A percentile compares a stretch with the other conserved stretches of the same genome.
phyloP scores from a whole-genome alignment of 2,888 invertebrate genomes.

The Perizoma flavofasciatum region DNA sequence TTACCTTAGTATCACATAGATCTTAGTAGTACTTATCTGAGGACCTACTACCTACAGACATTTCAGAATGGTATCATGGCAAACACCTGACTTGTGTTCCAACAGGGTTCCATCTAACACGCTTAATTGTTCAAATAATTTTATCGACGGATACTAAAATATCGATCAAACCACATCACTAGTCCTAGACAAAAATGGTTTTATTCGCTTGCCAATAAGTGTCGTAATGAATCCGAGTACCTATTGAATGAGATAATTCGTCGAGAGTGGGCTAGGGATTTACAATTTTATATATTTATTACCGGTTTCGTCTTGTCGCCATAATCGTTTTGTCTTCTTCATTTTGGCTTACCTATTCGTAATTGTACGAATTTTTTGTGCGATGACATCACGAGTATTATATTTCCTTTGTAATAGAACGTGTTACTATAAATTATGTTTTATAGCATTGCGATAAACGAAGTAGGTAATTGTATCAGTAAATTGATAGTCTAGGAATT shows the following conservation, averaged over 20 bases:
- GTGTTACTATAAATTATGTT: slow-evolving; percentile 32
- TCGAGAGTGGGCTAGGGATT: slow-evolving; percentile 74
- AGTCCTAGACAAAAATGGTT: slow-evolving; percentile 69
- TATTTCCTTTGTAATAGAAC: slow-evolving; percentile 35
- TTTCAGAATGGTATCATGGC: no score
- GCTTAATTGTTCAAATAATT: not conserved
- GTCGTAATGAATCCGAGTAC: slow-evolving; percentile 81
- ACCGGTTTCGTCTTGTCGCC: slow-evolving; percentile 75
- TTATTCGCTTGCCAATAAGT: slow-evolving; percentile 77
- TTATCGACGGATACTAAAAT: slow-evolving; percentile 25
- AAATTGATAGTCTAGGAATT: slow-evolving; percentile 6
- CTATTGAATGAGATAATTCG: slow-evolving; percentile 73
- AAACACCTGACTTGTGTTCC: no score
- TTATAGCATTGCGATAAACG: slow-evolving; percentile 23
- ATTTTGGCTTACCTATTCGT: slow-evolving; percentile 37
- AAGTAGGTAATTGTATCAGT: slow-evolving; percentile 4
- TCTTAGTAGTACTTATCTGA: no score
- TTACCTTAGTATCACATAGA: no score
- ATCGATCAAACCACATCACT: slow-evolving; percentile 49
- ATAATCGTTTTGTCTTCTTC: slow-evolving; percentile 48
- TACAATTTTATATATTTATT: slow-evolving; percentile 69
- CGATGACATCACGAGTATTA: slow-evolving; percentile 37
- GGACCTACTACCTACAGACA: no score
- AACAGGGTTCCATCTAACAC: no score
- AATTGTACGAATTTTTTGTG: slow-evolving; percentile 38